A percentile compares a stretch with the other conserved stretches of the same genome.
These are phyloP conservation scores for Drosophila nikananu DNA, from an alignment of 1,140 invertebrate species.

Conservation along the genomic window DNA sequence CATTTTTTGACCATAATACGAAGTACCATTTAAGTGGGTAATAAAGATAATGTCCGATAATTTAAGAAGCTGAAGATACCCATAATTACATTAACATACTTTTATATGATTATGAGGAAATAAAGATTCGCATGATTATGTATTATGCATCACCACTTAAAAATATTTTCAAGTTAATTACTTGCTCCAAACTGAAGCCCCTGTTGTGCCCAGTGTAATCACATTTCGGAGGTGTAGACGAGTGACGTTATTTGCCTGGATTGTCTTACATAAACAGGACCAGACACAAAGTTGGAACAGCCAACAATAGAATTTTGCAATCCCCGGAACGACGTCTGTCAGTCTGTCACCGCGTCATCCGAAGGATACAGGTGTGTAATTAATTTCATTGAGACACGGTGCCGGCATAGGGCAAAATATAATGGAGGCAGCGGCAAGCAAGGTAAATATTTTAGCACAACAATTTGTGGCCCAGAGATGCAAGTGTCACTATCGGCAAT, in stretches of 20 bases:
- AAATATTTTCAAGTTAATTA: not conserved
- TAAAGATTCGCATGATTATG: not conserved
- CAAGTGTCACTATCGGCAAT: conserved; percentile 69
- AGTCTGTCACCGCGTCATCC: conserved; percentile 22
- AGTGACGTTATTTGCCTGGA: conserved; percentile 29
- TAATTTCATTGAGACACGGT: conserved; percentile 56
- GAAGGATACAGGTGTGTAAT: conserved; percentile 64
- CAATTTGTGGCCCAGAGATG: conserved; percentile 57
- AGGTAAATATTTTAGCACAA: conserved; percentile 42
- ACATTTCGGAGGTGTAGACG: not conserved
- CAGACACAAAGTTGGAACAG: conserved; percentile 25
- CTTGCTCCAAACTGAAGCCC: not conserved
- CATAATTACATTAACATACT: conserved; percentile 9
- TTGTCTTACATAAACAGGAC: conserved; percentile 21
- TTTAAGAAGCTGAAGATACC: not conserved
- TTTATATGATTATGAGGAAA: not conserved
- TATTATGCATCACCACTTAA: not conserved
- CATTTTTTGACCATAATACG: not conserved
- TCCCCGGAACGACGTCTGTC: conserved; percentile 30
- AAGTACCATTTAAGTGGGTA: too few species aligned
- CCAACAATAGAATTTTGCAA: conserved; percentile 57
- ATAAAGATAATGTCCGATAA: conserved; percentile 15
- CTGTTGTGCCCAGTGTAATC: conserved; percentile 15
- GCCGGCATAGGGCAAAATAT: conserved; percentile 7
- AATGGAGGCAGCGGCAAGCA: not conserved